Evolutionary conservation across 2,113 vertebrate species (phyloP).

Genomic region (Callionymus lyra): DNA sequence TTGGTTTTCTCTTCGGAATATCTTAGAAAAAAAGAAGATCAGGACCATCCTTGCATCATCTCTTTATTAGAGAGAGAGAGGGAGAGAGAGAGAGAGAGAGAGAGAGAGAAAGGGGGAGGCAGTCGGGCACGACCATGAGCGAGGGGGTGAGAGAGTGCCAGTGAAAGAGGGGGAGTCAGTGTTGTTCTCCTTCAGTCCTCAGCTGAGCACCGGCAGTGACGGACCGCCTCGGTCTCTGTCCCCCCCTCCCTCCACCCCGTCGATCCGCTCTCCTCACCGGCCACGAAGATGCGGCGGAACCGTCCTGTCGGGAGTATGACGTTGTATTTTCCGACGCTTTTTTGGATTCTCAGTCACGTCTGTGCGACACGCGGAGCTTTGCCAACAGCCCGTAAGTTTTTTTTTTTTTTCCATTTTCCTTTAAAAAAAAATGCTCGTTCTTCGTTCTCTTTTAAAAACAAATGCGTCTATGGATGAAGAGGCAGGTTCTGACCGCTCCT

Average conservation of each 20-base stretch:
- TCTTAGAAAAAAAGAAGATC: slow-evolving; percentile 1
- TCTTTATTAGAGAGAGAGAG: slow-evolving; percentile 26
- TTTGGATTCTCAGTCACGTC: slow-evolving; percentile 66
- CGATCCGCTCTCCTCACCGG: slow-evolving; percentile 22
- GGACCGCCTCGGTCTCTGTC: slow-evolving; percentile 23
- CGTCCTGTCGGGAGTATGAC: slow-evolving; percentile 46
- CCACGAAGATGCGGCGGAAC: slow-evolving; percentile 54
- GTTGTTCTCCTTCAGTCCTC: slow-evolving; percentile 46
- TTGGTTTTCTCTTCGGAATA: background rate
- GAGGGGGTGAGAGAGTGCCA: slow-evolving; percentile 7
- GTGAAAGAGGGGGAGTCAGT: slow-evolving; percentile 16
- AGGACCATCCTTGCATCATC: slow-evolving; percentile 52
- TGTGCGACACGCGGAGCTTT: slow-evolving; percentile 56
- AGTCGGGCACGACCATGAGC: slow-evolving; percentile 2
- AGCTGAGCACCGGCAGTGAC: slow-evolving; percentile 32
- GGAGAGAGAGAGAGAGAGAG: slow-evolving; percentile 1
- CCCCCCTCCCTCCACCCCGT: slow-evolving; percentile 18
- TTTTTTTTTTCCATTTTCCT: background rate
- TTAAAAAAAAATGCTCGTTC: too few species aligned
- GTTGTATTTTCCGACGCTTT: slow-evolving; percentile 35
- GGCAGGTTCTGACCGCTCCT: too few species aligned
- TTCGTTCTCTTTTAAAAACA: too few species aligned
- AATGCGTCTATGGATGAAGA: too few species aligned
- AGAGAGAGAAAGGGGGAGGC: slow-evolving; percentile 1
- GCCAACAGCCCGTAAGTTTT: slow-evolving; percentile 69